Base-by-base conservation (phyloP, 2,888 invertebrate genomes). In the Meliscaeva auricollis region DNA sequence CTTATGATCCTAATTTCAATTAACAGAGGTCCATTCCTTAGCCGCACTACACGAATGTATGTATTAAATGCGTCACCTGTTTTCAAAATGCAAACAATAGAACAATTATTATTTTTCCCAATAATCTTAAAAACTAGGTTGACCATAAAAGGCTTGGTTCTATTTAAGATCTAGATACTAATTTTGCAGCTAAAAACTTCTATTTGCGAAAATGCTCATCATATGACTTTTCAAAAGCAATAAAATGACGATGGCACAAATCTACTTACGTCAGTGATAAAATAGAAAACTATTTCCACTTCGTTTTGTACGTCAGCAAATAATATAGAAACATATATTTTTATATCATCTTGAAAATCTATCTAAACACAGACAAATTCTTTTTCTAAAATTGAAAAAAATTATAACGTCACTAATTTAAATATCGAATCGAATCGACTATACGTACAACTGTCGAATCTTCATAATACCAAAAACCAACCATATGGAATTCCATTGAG, bases 351-450 rank as follows among this genome's bases (percentile, higher is more conserved):
- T 62, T 62, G 7, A 30, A 46, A 46, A 26, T 38, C 20, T 35
- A 22, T 46, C 15, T 46, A 64, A 64, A 46, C 46, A 64, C 44
- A 58, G 58, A 58, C 44, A 32, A 38, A 9, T 11, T 64, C 46
- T 26, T 64, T 64, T 64, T 46, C 46, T 64, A 64, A 64, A 64
- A 64, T 64, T 44, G 20, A 44, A 64, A 15, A 15, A 35, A 58
- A 64, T 64, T 32, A 32, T 46, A 64, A 64, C 64, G 64, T 64
- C 64, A 64, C 46, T 32, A 30, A 64, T 2, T 46, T 11, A 32
- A 46, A 30, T n/a, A n/a, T 64, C 1, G 7, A 54, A 46, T 17
- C 46, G 8, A 7, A 46, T 46, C 15, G 15, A 54, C 30, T 32
- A 1, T 8, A 38, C n/a, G n/a, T n/a, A 38, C 38, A 38, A 3